Conservation (phyloP, 2,113 vertebrate genomes). For the Microtus oregoni region DNA sequence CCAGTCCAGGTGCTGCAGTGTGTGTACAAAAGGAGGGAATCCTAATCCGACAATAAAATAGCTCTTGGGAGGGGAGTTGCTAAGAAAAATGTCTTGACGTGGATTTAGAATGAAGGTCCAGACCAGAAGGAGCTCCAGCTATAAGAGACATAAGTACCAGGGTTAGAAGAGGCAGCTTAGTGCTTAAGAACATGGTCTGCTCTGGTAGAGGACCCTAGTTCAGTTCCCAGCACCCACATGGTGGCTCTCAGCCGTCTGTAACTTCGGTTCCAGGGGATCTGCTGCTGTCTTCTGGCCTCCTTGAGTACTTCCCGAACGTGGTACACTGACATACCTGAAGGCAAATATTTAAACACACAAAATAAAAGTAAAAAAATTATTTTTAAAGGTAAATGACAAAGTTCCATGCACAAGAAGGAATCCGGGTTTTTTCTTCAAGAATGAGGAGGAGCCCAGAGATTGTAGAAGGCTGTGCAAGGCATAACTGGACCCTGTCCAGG, state of each 20-base stretch:
- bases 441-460: too few relatives aligned
- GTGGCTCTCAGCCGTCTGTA: neutral
- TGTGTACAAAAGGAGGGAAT: neutral
- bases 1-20: neutral
- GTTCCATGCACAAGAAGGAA: neutral
- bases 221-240: neutral
- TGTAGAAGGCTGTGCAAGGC: neutral
- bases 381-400: neutral
- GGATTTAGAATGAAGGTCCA: neutral
- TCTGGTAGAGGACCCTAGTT: neutral
- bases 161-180: neutral
- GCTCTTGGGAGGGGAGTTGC: neutral
- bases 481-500: neutral
- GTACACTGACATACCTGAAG: neutral
- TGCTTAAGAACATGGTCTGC: neutral
- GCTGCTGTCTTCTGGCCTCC: neutral
- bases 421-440: neutral
- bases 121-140: neutral
- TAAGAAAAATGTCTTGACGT: neutral
- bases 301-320: neutral
- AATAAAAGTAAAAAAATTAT: neutral
- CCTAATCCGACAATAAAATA: neutral
- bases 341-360: neutral
- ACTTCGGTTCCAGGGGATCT: neutral
- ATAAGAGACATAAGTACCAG: neutral